Evolutionary conservation across 2,797 vertebrate species (phyloP).

Genomic region (Pelodytes ibericus): DNA sequence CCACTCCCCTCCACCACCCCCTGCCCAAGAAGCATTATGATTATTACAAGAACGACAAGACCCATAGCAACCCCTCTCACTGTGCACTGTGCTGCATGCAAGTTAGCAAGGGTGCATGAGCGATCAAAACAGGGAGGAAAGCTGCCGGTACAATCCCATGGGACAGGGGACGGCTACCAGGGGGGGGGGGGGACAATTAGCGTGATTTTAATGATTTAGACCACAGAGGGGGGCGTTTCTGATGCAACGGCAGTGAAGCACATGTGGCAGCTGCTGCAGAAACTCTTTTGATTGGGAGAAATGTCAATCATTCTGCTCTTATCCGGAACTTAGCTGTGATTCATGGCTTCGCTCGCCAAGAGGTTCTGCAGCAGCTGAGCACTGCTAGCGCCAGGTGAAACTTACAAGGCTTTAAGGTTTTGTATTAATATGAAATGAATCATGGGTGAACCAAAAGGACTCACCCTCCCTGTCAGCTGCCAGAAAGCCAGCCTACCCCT

Average conservation of each 20-base stretch:
- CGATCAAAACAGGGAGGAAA: neutral
- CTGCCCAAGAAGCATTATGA: conserved; percentile 41
- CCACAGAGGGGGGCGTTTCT: neutral
- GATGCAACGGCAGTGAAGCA: neutral
- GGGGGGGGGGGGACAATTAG: neutral
- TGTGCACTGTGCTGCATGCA: neutral
- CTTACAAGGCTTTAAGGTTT: neutral
- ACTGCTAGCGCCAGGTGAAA: neutral
- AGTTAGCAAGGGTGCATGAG: neutral
- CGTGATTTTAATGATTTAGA: neutral
- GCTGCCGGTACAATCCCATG: neutral
- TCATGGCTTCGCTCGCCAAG: neutral
- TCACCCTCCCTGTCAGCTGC: neutral
- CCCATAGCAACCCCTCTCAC: conserved; percentile 33
- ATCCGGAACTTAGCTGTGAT: neutral
- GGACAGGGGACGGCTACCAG: neutral
- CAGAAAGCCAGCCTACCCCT: neutral
- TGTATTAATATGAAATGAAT: no score
- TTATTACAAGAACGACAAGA: conserved; percentile 9
- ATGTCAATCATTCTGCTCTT: neutral
- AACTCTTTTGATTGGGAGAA: neutral
- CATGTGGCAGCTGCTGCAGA: neutral
- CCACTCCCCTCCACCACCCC: conserved; percentile 9
- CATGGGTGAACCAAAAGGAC: neutral
- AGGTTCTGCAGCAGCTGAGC: neutral